Conservation (phyloP, 2,797 vertebrate species). For the Acanthis flammea region DNA sequence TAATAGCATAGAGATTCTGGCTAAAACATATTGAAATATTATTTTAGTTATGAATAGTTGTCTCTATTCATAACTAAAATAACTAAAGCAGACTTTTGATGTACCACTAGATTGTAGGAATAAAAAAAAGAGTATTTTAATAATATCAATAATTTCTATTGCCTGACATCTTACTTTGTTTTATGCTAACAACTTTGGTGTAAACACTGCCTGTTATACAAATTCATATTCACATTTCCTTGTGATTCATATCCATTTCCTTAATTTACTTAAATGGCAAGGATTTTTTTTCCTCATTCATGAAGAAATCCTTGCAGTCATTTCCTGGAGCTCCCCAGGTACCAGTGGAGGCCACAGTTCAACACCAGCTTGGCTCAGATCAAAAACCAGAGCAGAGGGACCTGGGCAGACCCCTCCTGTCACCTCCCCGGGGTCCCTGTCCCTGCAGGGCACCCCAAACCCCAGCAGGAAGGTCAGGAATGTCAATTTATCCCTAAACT, state of each 20-base stretch:
- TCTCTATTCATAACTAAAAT: too few species aligned
- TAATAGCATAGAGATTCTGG: neutral
- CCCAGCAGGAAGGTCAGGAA: neutral
- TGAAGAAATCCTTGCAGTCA: neutral
- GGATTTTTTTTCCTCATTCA: neutral
- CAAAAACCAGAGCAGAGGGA: fast-evolving
- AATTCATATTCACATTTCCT: neutral
- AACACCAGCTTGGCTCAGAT: fast-evolving
- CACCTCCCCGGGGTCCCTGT: fast-evolving
- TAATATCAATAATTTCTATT: neutral
- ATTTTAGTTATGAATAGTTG: neutral
- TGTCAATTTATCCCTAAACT: too few species aligned
- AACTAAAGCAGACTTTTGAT: neutral
- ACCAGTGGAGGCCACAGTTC: fast-evolving
- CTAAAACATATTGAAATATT: neutral
- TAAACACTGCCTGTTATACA: fast-evolving
- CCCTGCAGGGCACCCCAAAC: neutral
- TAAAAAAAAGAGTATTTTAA: neutral
- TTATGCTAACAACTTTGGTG: neutral
- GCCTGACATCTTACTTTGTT: neutral
- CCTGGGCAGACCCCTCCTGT: neutral
- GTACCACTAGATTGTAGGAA: neutral
- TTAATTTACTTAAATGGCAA: neutral
- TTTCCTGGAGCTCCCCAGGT: neutral
- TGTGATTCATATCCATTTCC: neutral